Evolutionary conservation across 2,888 invertebrate species (phyloP).

Genomic region (Arctia plantaginis): DNA sequence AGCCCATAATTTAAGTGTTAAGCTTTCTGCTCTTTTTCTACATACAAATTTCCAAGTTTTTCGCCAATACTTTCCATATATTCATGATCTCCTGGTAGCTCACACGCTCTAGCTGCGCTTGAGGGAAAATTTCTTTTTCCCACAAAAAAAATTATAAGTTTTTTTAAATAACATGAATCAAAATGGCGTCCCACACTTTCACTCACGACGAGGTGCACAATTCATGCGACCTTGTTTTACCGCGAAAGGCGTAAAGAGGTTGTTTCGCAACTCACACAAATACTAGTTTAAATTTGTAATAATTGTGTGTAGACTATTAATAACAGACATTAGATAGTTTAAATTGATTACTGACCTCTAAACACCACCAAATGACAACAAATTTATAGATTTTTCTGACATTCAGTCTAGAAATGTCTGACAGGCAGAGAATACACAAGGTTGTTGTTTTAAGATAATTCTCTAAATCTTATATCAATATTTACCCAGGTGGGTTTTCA

Average conservation of each 20-base stretch:
- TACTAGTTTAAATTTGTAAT: slow-evolving; percentile 6
- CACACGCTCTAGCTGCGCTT: background rate
- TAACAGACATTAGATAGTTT: background rate
- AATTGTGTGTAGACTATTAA: slow-evolving; percentile 7
- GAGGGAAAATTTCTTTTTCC: background rate
- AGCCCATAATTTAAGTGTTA: too few relatives aligned
- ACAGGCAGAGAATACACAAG: background rate
- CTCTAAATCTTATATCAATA: background rate
- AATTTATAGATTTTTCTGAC: background rate
- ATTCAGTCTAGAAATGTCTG: background rate
- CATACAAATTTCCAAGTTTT: background rate
- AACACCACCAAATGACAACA: background rate
- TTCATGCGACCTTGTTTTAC: slow-evolving; percentile 33
- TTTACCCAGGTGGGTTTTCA: background rate
- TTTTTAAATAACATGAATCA: slow-evolving; percentile 8
- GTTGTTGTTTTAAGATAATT: background rate
- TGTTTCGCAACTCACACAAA: slow-evolving; percentile 20
- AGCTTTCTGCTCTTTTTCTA: background rate
- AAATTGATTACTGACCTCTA: background rate
- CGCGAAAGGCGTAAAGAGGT: slow-evolving; percentile 26
- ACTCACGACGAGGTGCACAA: slow-evolving; percentile 31
- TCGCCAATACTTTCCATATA: background rate
- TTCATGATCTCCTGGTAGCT: slow-evolving; percentile 31
- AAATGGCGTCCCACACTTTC: slow-evolving; percentile 35
- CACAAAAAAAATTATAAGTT: background rate